phyloP scores from a whole-genome alignment of 2,113 vertebrate genomes.

The Misgurnus mizolepis region DNA sequence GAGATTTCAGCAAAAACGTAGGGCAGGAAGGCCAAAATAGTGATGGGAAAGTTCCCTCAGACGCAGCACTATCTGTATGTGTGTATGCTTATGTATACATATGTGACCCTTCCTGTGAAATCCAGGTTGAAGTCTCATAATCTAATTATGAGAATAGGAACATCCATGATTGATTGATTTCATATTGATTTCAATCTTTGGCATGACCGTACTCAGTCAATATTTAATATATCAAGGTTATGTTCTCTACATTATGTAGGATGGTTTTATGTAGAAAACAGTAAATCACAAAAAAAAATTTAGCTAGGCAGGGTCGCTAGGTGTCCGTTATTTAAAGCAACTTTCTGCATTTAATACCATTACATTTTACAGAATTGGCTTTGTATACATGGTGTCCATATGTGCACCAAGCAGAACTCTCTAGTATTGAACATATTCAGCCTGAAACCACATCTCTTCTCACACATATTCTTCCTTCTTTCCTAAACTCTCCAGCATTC shows the following conservation, averaged over 20 bases:
- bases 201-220: no score
- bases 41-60: constrained; percentile 68
- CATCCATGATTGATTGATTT: no score
- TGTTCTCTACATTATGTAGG: no score
- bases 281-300: no score
- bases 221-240: no score
- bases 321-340: no score
- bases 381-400: not conserved
- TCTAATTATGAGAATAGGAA: no score
- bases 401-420: not conserved
- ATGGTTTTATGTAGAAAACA: no score
- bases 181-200: no score
- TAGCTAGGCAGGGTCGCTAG: no score
- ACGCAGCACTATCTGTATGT: constrained; percentile 62
- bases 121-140: no score
- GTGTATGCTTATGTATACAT: constrained; percentile 1
- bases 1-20: constrained; percentile 47
- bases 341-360: not conserved
- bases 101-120: not conserved
- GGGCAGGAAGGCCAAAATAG: constrained; percentile 64
- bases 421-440: not conserved
- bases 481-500: constrained; percentile 14
- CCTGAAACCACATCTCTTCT: not conserved
- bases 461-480: constrained; percentile 1
- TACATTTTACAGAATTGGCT: no score